A percentile compares a stretch with the other conserved stretches of the same genome.
Evolutionary conservation across 2,113 vertebrate species (phyloP).

Genomic region (Ivindomyrus marchei): DNA sequence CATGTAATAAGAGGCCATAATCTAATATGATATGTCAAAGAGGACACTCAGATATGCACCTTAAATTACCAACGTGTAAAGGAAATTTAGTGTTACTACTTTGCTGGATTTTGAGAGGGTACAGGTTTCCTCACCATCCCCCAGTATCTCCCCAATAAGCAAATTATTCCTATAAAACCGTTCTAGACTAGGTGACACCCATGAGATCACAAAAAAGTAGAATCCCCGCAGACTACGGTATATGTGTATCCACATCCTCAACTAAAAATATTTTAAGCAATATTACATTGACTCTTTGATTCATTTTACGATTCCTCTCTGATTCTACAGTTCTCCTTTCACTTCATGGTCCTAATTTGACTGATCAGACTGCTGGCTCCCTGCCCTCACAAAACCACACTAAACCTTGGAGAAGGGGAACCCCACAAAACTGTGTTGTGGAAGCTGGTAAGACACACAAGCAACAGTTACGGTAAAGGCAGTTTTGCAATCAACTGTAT

Average conservation of each 20-base stretch:
- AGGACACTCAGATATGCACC: not conserved
- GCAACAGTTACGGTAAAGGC: not conserved
- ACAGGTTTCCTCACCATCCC: no score
- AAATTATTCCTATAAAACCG: not conserved
- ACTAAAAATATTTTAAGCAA: not conserved
- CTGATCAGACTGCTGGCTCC: not conserved
- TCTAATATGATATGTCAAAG: not conserved
- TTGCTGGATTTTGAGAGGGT: no score
- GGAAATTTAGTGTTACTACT: no score
- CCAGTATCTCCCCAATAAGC: not conserved
- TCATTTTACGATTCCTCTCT: not conserved
- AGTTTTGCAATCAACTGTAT: not conserved
- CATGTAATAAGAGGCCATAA: not conserved
- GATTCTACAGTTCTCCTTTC: not conserved
- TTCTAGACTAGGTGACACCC: not conserved
- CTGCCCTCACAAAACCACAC: not conserved
- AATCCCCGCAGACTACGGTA: not conserved
- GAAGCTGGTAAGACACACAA: not conserved
- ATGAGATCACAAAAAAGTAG: not conserved
- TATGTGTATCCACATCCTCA: not conserved
- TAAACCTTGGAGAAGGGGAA: not conserved
- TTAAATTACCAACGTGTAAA: not conserved
- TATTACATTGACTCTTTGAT: not conserved
- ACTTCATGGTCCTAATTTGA: not conserved
- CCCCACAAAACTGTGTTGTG: not conserved